These are phyloP conservation scores for Epinotia demarniana DNA, from an alignment of 2,888 invertebrate genomes.

Conservation along the genomic window DNA sequence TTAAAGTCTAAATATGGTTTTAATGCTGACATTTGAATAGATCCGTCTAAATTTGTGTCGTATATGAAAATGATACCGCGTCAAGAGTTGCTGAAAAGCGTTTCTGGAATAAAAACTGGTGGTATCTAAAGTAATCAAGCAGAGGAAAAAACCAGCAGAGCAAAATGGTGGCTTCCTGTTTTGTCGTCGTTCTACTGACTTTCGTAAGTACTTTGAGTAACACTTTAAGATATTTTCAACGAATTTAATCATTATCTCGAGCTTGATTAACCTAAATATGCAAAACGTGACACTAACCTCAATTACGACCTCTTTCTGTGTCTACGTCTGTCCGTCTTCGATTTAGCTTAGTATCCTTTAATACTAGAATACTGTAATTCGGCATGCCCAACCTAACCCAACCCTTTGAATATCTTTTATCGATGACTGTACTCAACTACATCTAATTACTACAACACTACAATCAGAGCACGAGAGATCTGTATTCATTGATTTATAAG, in stretches of 20 bases:
- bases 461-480: conserved; percentile 56
- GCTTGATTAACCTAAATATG: conserved; percentile 31
- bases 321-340: no score
- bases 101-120: conserved; percentile 55
- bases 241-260: conserved; percentile 19
- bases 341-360: no score
- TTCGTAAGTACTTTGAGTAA: conserved; percentile 63
- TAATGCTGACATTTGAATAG: neutral
- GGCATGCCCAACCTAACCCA: no score
- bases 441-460: conserved; percentile 7
- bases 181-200: conserved; percentile 60
- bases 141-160: conserved; percentile 51
- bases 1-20: conserved; percentile 34
- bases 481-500: conserved; percentile 72
- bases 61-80: conserved; percentile 39
- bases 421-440: neutral
- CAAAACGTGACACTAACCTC: neutral
- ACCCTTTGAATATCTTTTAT: neutral
- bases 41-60: neutral
- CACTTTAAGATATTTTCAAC: conserved; percentile 18
- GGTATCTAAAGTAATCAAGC: conserved; percentile 55
- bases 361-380: no score
- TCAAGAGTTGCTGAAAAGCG: conserved; percentile 54
- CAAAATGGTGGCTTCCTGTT: conserved; percentile 64
- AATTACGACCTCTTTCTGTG: neutral